A percentile compares a stretch with the other conserved stretches of the same genome.
These are phyloP conservation scores for Macrobrachium nipponense DNA, from an alignment of 1,140 invertebrate genomes.

Conservation along the genomic window DNA sequence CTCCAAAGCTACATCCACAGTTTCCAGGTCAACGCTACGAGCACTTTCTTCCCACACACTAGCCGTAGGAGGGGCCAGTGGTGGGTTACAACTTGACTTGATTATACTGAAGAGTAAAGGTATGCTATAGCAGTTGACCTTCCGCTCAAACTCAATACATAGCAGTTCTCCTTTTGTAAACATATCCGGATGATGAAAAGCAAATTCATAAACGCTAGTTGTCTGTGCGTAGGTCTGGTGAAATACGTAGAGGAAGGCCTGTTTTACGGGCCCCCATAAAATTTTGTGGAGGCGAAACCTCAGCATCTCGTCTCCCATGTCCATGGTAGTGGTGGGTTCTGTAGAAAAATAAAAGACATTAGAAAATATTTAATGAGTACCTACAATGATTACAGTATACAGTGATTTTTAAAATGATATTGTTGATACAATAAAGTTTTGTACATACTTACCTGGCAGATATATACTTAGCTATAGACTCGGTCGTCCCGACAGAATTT, in stretches of 20 bases:
- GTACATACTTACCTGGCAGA: too few relatives aligned
- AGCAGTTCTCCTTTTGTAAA: conserved; percentile 4
- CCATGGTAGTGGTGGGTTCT: background rate
- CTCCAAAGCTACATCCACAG: background rate
- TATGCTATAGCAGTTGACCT: background rate
- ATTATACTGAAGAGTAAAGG: conserved; percentile 17
- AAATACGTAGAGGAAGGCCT: conserved; percentile 15
- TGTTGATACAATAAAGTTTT: too few relatives aligned
- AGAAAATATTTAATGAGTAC: background rate
- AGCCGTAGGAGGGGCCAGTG: background rate
- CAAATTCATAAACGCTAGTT: conserved; percentile 4
- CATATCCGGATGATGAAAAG: background rate
- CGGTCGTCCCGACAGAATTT: too few relatives aligned
- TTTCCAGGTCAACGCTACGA: background rate
- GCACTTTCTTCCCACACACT: background rate
- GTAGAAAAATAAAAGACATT: background rate
- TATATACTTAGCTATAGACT: too few relatives aligned
- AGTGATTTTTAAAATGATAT: too few relatives aligned
- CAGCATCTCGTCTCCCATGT: background rate
- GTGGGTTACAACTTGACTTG: conserved; percentile 3
- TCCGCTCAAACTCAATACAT: background rate
- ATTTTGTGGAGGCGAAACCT: conserved; percentile 6
- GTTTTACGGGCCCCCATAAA: conserved; percentile 10
- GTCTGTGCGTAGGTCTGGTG: conserved; percentile 29
- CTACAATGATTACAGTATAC: too few relatives aligned